A percentile compares a stretch with the other conserved stretches of the same genome.
Evolutionary conservation across 2,888 invertebrate genomes (phyloP).

Genomic region (Hirtodrosophila duncani): DNA sequence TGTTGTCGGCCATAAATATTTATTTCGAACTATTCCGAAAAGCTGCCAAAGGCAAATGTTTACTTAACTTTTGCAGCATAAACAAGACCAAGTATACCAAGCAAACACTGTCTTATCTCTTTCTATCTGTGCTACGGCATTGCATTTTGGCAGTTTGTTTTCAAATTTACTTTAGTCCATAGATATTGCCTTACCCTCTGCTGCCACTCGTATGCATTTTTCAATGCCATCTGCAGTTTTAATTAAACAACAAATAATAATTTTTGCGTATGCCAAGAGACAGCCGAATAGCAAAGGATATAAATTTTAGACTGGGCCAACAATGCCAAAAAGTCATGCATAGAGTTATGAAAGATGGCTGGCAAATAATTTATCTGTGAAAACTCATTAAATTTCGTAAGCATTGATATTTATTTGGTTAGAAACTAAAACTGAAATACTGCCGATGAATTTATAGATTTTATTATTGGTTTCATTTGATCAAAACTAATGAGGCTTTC

Average conservation of each 20-base stretch:
- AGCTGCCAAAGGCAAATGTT: conserved; percentile 59
- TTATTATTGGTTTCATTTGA: no score
- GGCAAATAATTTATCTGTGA: no score
- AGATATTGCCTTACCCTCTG: conserved; percentile 24
- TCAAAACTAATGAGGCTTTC: no score
- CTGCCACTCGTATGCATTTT: conserved; percentile 44
- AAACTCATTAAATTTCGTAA: no score
- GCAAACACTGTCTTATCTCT: no score
- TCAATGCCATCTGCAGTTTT: conserved; percentile 67
- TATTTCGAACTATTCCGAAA: conserved; percentile 61
- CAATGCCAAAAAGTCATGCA: not conserved
- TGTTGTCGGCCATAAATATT: conserved; percentile 61
- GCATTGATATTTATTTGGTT: no score
- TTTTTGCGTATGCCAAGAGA: no score
- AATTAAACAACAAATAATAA: conserved; percentile 58
- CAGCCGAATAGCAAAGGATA: no score
- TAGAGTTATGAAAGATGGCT: no score
- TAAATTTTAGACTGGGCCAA: not conserved
- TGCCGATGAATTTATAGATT: no score
- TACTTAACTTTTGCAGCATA: conserved; percentile 43
- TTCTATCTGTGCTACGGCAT: conserved; percentile 6
- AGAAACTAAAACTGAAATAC: no score
- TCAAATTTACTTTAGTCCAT: conserved; percentile 27
- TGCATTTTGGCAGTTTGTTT: conserved; percentile 26
- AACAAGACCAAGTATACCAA: no score